phyloP scores from a whole-genome alignment of 1,140 invertebrate species.

The Megalopta genalis region DNA sequence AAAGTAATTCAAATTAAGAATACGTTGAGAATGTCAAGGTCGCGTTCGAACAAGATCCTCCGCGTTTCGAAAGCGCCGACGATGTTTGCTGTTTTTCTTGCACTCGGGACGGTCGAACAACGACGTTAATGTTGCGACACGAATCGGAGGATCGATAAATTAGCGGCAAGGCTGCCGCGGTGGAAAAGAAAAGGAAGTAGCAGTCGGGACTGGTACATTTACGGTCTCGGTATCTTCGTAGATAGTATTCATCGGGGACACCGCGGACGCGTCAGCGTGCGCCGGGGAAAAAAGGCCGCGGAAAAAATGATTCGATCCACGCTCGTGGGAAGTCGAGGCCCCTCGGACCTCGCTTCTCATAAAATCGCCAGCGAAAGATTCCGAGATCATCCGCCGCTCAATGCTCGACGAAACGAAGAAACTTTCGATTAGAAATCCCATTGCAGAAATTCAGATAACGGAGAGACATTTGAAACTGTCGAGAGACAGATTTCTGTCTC shows the following conservation, averaged over 20 bases:
- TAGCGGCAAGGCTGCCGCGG: constrained; percentile 9
- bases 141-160: background rate
- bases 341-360: background rate
- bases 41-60: too few species aligned
- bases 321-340: constrained; percentile 40
- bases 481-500: too few species aligned
- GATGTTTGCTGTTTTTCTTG: background rate
- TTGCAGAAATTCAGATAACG: too few species aligned
- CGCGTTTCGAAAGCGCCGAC: too few species aligned
- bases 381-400: too few species aligned
- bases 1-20: too few species aligned
- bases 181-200: constrained; percentile 38
- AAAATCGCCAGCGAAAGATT: too few species aligned
- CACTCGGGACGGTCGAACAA: background rate
- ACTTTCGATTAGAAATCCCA: too few species aligned
- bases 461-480: too few species aligned
- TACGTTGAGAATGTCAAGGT: too few species aligned
- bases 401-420: too few species aligned
- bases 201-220: constrained; percentile 24
- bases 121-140: background rate
- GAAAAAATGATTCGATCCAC: constrained; percentile 40
- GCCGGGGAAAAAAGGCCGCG: constrained; percentile 17
- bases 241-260: constrained; percentile 52
- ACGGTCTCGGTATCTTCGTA: constrained; percentile 36
- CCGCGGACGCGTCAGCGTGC: constrained; percentile 29